Evolutionary conservation across 2,888 invertebrate species (phyloP).

Genomic region (Sinelater perroti): DNA sequence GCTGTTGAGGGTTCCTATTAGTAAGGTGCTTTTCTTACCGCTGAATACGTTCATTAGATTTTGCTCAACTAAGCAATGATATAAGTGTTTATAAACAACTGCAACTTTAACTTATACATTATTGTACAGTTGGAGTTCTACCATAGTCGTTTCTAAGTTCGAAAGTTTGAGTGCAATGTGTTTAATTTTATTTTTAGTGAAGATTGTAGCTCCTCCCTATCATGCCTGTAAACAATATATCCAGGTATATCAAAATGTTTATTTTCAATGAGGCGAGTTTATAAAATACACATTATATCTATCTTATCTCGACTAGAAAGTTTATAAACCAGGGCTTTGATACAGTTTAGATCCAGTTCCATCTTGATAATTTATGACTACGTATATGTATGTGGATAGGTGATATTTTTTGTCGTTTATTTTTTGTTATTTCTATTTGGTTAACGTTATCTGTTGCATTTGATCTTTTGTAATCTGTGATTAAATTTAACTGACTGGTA

Average conservation of each 20-base stretch:
- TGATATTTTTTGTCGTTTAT: too few relatives aligned
- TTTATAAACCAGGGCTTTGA: neutral
- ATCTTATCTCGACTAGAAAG: neutral
- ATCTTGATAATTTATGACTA: too few relatives aligned
- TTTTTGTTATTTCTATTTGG: too few relatives aligned
- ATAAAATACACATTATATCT: neutral
- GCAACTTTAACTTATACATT: neutral
- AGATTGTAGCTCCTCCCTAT: neutral
- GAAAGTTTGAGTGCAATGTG: neutral
- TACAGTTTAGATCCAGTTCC: neutral
- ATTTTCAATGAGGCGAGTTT: neutral
- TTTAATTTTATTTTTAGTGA: constrained; percentile 1
- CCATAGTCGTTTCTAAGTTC: constrained; percentile 2
- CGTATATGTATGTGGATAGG: too few relatives aligned
- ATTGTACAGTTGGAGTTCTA: constrained; percentile 2
- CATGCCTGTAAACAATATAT: neutral
- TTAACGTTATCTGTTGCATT: too few relatives aligned
- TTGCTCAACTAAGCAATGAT: neutral
- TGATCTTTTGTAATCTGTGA: too few relatives aligned
- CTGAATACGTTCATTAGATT: neutral
- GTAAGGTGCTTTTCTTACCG: neutral
- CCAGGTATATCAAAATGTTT: neutral
- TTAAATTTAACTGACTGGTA: too few relatives aligned
- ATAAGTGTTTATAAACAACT: neutral
- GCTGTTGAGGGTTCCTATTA: constrained; percentile 2